phyloP scores from a whole-genome alignment of 35 echinoderm and acorn worm species.

The Anneissia japonica region DNA sequence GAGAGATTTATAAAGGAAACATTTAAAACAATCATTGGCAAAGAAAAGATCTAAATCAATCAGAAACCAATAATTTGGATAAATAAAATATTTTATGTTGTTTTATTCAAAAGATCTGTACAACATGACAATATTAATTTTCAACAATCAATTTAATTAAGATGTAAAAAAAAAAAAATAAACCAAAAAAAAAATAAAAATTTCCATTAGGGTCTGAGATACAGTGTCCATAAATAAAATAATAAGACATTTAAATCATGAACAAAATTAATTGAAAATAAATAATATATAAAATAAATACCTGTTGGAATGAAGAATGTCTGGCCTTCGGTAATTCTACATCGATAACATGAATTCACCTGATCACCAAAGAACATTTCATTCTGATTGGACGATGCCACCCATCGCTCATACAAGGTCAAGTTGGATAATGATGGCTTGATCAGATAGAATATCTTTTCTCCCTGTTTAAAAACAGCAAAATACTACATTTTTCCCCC shows the following conservation, averaged over 20 bases:
- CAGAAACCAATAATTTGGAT: no score
- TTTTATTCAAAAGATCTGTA: no score
- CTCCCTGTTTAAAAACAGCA: conserved; percentile 49
- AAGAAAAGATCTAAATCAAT: no score
- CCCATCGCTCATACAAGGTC: conserved; percentile 76
- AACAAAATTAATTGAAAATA: no score
- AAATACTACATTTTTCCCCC: background rate
- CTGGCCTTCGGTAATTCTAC: conserved; percentile 78
- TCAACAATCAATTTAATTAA: no score
- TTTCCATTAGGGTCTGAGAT: background rate
- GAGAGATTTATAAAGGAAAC: no score
- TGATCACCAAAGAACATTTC: conserved; percentile 87
- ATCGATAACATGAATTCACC: conserved; percentile 79
- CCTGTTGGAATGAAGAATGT: conserved; percentile 97
- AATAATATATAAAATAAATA: no score
- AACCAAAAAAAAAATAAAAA: background rate
- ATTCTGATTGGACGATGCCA: conserved; percentile 55
- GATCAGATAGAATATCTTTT: conserved; percentile 89
- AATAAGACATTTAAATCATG: no score
- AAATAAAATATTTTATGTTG: no score
- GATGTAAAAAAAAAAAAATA: background rate
- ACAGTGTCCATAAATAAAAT: no score
- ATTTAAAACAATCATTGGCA: no score
- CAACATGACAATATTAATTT: no score
- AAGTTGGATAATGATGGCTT: conserved; percentile 77